Conservation (phyloP, 30 jellyfish, hydroid and myxozoan genomes). For the Sanderia malayensis region DNA sequence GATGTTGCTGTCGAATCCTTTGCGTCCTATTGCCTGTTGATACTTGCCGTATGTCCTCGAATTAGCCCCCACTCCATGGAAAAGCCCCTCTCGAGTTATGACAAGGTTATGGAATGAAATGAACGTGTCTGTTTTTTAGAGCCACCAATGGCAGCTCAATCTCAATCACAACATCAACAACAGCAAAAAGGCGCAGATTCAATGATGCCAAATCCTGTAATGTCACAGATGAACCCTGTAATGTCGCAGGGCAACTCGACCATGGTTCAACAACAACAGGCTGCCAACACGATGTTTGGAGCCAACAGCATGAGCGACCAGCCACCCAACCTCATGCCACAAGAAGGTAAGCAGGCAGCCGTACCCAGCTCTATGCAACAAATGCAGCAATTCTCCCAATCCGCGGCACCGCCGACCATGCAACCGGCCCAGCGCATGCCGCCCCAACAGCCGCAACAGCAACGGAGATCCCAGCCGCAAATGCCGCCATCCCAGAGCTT, state of each 20-base stretch:
- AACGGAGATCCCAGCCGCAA: conserved; percentile 69
- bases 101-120: neutral
- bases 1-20: neutral
- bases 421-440: conserved; percentile 48
- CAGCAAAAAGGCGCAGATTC: conserved; percentile 58
- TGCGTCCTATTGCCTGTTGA: neutral
- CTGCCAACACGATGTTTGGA: conserved; percentile 40
- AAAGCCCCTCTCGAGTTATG: too few relatives aligned
- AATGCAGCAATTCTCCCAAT: conserved; percentile 35
- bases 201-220: conserved; percentile 54
- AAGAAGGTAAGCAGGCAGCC: conserved; percentile 37
- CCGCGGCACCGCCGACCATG: conserved; percentile 48
- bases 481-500: conserved; percentile 66
- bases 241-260: neutral
- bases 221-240: conserved; percentile 34
- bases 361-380: conserved; percentile 23
- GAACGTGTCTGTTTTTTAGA: conserved; percentile 1
- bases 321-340: conserved; percentile 55
- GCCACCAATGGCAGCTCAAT: conserved; percentile 17
- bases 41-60: neutral
- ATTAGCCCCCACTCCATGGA: neutral
- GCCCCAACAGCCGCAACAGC: too few relatives aligned
- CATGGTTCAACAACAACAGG: conserved; percentile 7
- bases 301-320: conserved; percentile 41
- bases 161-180: conserved; percentile 46